Base-by-base conservation (phyloP, 2,888 invertebrate species). In the Hemistola chrysoprasaria region DNA sequence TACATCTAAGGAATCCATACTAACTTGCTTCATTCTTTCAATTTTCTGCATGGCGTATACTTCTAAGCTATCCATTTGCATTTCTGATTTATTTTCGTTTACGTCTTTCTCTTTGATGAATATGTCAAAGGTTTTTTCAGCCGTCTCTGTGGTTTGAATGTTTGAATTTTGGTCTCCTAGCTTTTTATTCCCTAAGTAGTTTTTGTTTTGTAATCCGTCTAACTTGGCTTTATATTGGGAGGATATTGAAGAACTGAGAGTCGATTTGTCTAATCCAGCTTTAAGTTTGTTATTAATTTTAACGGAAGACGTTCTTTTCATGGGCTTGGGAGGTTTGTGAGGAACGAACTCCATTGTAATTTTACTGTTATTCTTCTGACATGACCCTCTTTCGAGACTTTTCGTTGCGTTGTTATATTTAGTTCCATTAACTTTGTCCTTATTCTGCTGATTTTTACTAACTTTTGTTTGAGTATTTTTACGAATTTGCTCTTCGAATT, bases 321-420 rank as follows among this genome's bases (percentile, higher is more conserved):
- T 90, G 0, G 93, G 93, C 67, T 94, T 93, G 0, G 94, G 94
- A 0, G 94, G 94, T 59, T 94, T 94, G 56, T 94, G 94, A 0
- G 92, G 92, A 0, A 94, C 92, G 60, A 90, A 90, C 32, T 90
- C 90, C 86, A 90, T 88, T 1, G 85, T 85, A 10, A 84, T 78
- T 68, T 90, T 72, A 39, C 86, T 87, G 44, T 80, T 87, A 49
- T 82, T 87, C 38, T 87, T 89, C 40, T 77, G 80, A 0, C 77
- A 77, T 0, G 87, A 78, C 26, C 81, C 86, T 57, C 90, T 71
- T 68, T 90, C 90, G 5, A 90, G 70, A 42, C 90, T 90, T 34
- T 90, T 90, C 3, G 86, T 86, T 5, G 73, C 65, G 44, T 84
- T 83, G 44, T 77, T 82, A 44, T 79, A 82, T 59, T 85, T 91